Percentiles rank a stretch among this genome's conserved stretches.
Evolutionary conservation across 2,113 vertebrate species (phyloP).

Genomic region (Hystrix cristata): DNA sequence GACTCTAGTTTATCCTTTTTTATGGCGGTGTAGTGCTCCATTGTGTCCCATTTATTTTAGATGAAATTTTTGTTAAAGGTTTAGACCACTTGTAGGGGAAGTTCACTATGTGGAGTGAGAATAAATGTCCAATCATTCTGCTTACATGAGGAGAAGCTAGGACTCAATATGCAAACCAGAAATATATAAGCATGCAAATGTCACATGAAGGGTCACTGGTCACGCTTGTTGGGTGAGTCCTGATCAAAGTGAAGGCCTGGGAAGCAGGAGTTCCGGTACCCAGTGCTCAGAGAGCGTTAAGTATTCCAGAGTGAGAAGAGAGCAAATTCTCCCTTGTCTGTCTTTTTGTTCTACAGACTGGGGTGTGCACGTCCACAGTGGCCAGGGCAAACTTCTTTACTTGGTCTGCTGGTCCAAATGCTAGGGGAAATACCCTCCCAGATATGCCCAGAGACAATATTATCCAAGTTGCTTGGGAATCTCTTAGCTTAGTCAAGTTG

Average conservation of each 20-base stretch:
- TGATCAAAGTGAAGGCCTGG: neutral
- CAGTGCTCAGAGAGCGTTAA: neutral
- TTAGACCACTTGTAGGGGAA: neutral
- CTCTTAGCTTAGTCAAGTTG: neutral
- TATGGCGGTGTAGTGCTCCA: too few relatives aligned
- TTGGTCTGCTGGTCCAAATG: neutral
- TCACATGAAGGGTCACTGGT: neutral
- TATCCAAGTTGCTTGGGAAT: neutral
- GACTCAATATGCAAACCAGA: neutral
- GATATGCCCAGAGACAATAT: neutral
- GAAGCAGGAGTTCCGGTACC: neutral
- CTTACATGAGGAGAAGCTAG: neutral
- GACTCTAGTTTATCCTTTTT: too few relatives aligned
- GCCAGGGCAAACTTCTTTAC: neutral
- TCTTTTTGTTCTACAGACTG: neutral
- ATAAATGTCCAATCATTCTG: neutral
- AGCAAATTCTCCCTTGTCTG: neutral
- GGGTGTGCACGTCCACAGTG: too few relatives aligned
- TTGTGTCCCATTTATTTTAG: neutral
- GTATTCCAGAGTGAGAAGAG: neutral
- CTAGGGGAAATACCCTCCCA: neutral
- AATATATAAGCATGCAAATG: slow-evolving; percentile 22
- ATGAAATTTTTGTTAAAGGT: slow-evolving; percentile 45
- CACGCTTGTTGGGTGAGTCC: neutral
- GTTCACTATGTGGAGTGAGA: neutral